Evolutionary conservation across 2,113 vertebrate species (phyloP), one percentile per base, ranked within the genome.

Genomic region (Cryptoleucopteryx plumbea): DNA sequence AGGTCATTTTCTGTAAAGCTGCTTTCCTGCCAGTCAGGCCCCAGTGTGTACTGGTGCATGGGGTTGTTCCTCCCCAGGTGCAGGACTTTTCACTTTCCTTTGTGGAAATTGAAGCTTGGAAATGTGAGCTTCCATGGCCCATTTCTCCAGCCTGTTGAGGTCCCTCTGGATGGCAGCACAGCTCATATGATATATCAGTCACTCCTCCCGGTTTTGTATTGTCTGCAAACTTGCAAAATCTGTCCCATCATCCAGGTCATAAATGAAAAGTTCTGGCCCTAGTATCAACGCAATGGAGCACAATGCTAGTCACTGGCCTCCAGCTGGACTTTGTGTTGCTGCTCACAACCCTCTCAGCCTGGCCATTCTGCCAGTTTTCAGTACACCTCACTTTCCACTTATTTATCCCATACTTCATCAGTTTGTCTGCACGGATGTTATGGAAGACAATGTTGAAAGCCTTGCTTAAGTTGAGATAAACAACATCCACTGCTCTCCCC

Each of bases 371-470:
- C 40, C 38, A 65, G 62, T 42, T 42, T 65, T 36, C n/a, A 38
- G 40, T 65, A 65, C 18, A 43, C 38, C 34, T 17, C n/a, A 21
- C 9, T 67, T 73, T 42, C 50, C 50, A 55, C 13, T 55, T 61
- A 29, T 13, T 48, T 36, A 26, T 67, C 21, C 17, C 31, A 40
- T 48, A 32, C 1, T 61, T 84, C 12, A 25, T 16, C 16, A 31
- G 13, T 48, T 42, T 73, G 26, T 45, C 26, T 34, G 10, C 10
- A 9, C 8, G 21, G 18, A 48, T 55, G 9, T 5, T 79, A 66
- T 0, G 0, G 31, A 55, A 83, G 55, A 47, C 9, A 22, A 14
- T 15, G 10, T 9, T 67, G 26, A 79, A 55, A 73, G 13, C 16
- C 31, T 73, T 25, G 11, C 3, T 79, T 79, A 38, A 13, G 22